Conservation (phyloP, 2,797 vertebrate genomes). For the Glossophaga mutica region DNA sequence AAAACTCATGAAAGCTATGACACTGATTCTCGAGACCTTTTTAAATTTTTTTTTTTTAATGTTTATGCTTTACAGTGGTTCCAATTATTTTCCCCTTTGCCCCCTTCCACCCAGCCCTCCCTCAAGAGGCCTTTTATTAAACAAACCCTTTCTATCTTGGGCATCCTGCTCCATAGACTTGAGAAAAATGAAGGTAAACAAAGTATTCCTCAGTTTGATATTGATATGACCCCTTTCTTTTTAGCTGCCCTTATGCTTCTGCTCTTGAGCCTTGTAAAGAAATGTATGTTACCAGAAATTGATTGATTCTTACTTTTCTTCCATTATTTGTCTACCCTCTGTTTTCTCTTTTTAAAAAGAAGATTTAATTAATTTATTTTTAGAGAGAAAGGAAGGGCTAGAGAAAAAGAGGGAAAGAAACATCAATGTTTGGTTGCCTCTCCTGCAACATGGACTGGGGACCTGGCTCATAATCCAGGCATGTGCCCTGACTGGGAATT, state of each 20-base stretch:
- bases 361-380: too few relatives aligned
- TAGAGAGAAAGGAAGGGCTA: too few relatives aligned
- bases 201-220: background rate
- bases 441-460: too few relatives aligned
- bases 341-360: background rate
- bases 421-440: too few relatives aligned
- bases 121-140: background rate
- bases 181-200: background rate
- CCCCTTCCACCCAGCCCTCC: background rate
- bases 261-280: background rate
- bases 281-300: background rate
- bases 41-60: background rate
- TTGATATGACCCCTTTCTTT: slow-evolving; percentile 10
- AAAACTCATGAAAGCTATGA: slow-evolving; percentile 13
- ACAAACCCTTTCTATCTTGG: background rate
- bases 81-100: background rate
- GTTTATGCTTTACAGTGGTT: background rate
- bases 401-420: too few relatives aligned
- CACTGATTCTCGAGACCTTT: background rate
- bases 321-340: background rate
- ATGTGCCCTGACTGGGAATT: too few relatives aligned
- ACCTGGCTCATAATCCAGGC: too few relatives aligned
- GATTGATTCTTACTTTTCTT: background rate
- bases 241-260: background rate
- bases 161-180: background rate